Conservation (phyloP, 2,888 invertebrate genomes). For the Euplagia quadripunctaria region DNA sequence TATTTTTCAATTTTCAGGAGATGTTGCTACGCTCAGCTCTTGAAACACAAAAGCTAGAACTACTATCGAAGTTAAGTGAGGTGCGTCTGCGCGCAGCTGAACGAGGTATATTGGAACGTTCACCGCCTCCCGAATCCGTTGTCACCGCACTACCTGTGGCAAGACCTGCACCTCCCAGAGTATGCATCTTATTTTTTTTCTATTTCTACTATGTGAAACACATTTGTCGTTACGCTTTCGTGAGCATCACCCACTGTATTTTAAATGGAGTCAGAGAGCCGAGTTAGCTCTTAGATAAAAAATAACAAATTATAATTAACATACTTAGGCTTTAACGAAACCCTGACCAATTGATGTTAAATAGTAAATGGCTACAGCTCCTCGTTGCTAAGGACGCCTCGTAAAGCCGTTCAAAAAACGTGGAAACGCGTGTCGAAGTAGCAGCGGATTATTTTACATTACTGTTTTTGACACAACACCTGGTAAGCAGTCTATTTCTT, state of each 20-base stretch:
- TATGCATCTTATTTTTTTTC: conserved; percentile 44
- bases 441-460: no score
- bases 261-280: neutral
- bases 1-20: conserved; percentile 86
- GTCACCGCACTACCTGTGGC: conserved; percentile 65
- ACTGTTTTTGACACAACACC: no score
- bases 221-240: no score
- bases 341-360: no score
- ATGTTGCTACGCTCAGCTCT: conserved; percentile 95
- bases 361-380: no score
- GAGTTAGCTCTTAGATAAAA: neutral
- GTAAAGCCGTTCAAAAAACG: no score
- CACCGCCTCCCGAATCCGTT: conserved; percentile 72
- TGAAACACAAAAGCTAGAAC: conserved; percentile 97
- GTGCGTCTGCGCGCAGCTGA: conserved; percentile 96
- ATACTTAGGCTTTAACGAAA: no score
- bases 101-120: conserved; percentile 94
- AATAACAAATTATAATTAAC: no score
- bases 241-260: no score
- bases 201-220: neutral
- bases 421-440: no score
- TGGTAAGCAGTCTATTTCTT: no score
- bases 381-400: no score
- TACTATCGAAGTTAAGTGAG: conserved; percentile 97
- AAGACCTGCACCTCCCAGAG: conserved; percentile 80